phyloP scores from a whole-genome alignment of 92 coral and sea anemone genomes.

The Phenganax subtilis region DNA sequence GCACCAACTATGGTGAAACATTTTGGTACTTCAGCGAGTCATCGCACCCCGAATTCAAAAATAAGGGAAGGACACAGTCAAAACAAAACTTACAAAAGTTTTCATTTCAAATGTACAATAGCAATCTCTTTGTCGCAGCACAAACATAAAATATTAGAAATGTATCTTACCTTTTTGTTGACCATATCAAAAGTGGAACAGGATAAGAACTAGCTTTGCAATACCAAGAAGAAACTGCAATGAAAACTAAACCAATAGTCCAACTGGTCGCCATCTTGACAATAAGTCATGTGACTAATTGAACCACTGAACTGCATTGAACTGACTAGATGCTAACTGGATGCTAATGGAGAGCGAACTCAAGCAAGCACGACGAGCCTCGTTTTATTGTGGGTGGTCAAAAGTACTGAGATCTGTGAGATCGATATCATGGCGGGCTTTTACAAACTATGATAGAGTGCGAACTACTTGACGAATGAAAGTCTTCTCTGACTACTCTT shows the following conservation, averaged over 20 bases:
- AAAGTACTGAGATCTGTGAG: too few relatives aligned
- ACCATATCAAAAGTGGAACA: slow-evolving; percentile 93
- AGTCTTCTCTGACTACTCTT: too few relatives aligned
- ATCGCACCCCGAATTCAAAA: not conserved
- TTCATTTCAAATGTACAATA: not conserved
- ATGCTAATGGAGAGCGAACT: too few relatives aligned
- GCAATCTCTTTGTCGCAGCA: not conserved
- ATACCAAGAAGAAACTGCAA: slow-evolving; percentile 15
- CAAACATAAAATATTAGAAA: not conserved
- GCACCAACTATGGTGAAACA: too few relatives aligned
- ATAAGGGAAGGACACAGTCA: not conserved
- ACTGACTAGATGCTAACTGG: too few relatives aligned
- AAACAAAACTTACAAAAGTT: not conserved
- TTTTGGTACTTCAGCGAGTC: too few relatives aligned
- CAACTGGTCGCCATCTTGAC: slow-evolving; percentile 29
- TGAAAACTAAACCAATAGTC: not conserved
- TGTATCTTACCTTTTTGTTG: slow-evolving; percentile 73
- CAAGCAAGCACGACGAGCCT: too few relatives aligned
- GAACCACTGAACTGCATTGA: not conserved
- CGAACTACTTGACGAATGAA: too few relatives aligned
- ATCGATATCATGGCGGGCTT: too few relatives aligned
- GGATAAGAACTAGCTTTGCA: slow-evolving; percentile 39
- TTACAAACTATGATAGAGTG: too few relatives aligned
- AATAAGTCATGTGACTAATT: not conserved
- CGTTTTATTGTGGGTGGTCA: too few relatives aligned